phyloP scores from a whole-genome alignment of 2,797 vertebrate genomes.

The Sebastes flavidus region DNA sequence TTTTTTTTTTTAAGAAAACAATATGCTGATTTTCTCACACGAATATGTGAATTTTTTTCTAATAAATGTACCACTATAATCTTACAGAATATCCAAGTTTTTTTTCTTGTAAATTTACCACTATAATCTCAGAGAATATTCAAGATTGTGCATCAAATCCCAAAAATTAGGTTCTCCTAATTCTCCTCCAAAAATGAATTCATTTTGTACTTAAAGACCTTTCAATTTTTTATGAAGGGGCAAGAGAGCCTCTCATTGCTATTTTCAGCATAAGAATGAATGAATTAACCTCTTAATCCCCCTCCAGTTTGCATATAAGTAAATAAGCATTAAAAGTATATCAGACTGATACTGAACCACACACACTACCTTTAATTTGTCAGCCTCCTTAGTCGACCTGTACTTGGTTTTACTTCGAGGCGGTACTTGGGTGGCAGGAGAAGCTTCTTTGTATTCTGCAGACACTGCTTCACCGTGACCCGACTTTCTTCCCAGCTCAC shows the following conservation, averaged over 20 bases:
- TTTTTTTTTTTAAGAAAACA: too few relatives aligned
- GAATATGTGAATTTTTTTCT: too few relatives aligned
- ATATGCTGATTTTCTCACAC: too few relatives aligned
- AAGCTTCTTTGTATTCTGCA: conserved; percentile 47
- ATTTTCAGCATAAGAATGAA: background rate
- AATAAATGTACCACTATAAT: too few relatives aligned
- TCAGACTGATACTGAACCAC: background rate
- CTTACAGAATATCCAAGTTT: too few relatives aligned
- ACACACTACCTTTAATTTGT: conserved; percentile 56
- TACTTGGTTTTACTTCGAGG: conserved; percentile 34
- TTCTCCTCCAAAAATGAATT: too few relatives aligned
- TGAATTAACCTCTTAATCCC: background rate
- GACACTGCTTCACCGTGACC: conserved; percentile 35
- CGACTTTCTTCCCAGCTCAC: conserved; percentile 68
- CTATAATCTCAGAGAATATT: too few relatives aligned
- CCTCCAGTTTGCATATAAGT: background rate
- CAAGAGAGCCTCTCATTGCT: background rate
- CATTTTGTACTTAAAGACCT: background rate
- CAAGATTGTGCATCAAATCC: too few relatives aligned
- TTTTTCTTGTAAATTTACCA: too few relatives aligned
- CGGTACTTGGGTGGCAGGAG: conserved; percentile 35
- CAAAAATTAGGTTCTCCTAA: too few relatives aligned
- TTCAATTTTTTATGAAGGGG: background rate
- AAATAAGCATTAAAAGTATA: background rate
- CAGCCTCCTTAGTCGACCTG: conserved; percentile 27